Conservation (phyloP, 1,140 invertebrate genomes). For the Rhopalosiphum maidis region DNA sequence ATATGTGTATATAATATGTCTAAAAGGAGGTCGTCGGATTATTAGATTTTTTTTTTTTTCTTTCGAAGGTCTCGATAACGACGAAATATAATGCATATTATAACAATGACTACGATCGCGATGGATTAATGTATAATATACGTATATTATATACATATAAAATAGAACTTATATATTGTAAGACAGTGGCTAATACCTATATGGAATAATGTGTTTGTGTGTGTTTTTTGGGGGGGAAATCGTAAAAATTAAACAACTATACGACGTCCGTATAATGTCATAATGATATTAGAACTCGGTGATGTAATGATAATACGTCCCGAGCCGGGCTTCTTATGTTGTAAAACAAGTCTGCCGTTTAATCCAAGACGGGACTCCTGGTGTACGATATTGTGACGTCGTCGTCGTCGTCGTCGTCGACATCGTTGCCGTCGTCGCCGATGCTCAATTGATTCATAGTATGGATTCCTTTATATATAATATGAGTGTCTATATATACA, state of each 20-base stretch:
- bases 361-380: constrained; percentile 42
- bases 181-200: neutral
- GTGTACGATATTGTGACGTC: neutral
- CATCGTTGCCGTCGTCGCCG: neutral
- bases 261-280: constrained; percentile 31
- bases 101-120: neutral
- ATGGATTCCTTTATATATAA: constrained; percentile 46
- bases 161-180: neutral
- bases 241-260: constrained; percentile 45
- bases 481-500: neutral
- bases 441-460: constrained; percentile 41
- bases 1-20: neutral
- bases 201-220: neutral
- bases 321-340: constrained; percentile 53
- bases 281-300: constrained; percentile 56
- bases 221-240: constrained; percentile 24
- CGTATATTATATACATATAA: too few species aligned
- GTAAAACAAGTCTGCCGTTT: constrained; percentile 56
- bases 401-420: neutral
- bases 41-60: neutral
- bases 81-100: neutral
- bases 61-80: neutral
- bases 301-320: constrained; percentile 55
- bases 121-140: neutral
- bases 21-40: neutral